Evolutionary conservation across 37 sponge, comb jelly and placozoan species (phyloP).

Genomic region (Petrosia ficiformis): DNA sequence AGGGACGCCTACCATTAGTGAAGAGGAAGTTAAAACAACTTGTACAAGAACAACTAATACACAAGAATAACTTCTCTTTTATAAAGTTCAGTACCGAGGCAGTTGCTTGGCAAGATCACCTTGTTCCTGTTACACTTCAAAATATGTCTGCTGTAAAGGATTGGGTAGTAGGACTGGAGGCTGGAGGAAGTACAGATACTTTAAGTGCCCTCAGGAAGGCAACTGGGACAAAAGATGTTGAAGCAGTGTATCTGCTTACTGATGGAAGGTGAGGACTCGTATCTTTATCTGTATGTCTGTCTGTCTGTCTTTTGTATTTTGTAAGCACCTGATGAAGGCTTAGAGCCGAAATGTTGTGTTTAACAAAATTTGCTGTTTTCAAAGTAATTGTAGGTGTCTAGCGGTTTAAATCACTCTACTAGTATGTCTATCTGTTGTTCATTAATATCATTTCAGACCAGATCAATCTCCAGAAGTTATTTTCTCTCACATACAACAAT

Average conservation of each 20-base stretch:
- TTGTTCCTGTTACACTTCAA: conserved; percentile 58
- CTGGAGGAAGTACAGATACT: conserved; percentile 76
- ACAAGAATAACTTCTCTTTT: conserved; percentile 62
- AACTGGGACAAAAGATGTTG: conserved; percentile 35
- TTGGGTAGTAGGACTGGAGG: conserved; percentile 76
- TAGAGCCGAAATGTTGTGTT: too few species aligned
- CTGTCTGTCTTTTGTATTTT: not conserved
- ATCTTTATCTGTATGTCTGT: conserved; percentile 11
- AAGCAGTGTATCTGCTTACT: conserved; percentile 86
- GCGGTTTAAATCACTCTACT: too few species aligned
- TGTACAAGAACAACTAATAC: conserved; percentile 60
- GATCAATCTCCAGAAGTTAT: conserved; percentile 60
- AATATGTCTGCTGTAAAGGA: conserved; percentile 48
- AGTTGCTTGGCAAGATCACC: conserved; percentile 47
- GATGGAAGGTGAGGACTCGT: conserved; percentile 73
- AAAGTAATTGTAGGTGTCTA: too few species aligned
- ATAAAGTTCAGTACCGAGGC: conserved; percentile 59
- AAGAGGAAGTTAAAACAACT: conserved; percentile 66
- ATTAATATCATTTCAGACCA: too few species aligned
- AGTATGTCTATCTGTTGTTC: too few species aligned
- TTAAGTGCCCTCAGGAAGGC: conserved; percentile 61
- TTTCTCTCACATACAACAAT: conserved; percentile 56
- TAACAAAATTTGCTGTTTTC: too few species aligned
- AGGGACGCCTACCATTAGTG: conserved; percentile 60
- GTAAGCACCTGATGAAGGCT: too few species aligned